phyloP scores from a whole-genome alignment of 2,113 vertebrate species.

The Misgurnus mizolepis region DNA sequence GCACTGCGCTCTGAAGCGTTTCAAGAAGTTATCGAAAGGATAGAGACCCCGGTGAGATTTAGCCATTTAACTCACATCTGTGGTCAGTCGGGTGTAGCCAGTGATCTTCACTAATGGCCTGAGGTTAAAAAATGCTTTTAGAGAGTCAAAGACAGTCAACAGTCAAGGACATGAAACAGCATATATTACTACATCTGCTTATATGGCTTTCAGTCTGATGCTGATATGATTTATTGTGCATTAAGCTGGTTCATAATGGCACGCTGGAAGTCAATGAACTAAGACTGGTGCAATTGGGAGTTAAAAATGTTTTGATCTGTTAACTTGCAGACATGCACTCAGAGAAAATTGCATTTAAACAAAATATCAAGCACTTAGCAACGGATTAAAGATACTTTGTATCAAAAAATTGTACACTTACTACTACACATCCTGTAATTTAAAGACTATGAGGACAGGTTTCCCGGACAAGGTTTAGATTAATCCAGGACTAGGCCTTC shows the following conservation, averaged over 20 bases:
- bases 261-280: neutral
- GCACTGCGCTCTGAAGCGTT: slow-evolving; percentile 55
- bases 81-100: slow-evolving; percentile 46
- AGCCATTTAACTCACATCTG: slow-evolving; percentile 60
- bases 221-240: slow-evolving; percentile 14
- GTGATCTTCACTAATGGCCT: slow-evolving; percentile 67
- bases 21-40: slow-evolving; percentile 64
- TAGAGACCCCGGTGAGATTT: slow-evolving; percentile 53
- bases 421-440: too few relatives aligned
- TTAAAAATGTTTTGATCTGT: too few relatives aligned
- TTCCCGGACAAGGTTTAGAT: too few relatives aligned
- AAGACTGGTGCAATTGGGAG: neutral
- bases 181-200: neutral
- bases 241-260: neutral
- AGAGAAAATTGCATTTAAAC: neutral
- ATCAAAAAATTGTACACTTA: too few relatives aligned
- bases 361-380: neutral
- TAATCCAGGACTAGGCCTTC: too few relatives aligned
- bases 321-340: too few relatives aligned
- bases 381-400: neutral
- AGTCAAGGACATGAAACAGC: neutral
- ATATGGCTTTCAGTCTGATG: neutral
- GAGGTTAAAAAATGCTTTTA: slow-evolving; percentile 47
- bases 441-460: too few relatives aligned
- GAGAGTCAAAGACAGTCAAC: slow-evolving; percentile 13